Conservation (phyloP, 2,113 vertebrate species). For the Mohoua ochrocephala region DNA sequence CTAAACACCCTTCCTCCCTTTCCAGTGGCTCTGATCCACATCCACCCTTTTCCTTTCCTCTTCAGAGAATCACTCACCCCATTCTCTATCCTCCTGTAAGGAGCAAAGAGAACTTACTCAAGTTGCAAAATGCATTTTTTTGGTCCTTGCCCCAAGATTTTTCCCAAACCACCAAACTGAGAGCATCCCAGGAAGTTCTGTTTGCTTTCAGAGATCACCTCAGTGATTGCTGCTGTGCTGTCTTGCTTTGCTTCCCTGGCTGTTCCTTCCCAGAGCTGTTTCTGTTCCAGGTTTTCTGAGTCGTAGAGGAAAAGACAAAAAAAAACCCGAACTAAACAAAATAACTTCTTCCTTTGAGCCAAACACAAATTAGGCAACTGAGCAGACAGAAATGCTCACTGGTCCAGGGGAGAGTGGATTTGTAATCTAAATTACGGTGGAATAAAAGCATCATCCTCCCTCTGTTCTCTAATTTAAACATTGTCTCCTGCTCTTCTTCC, state of each 20-base stretch:
- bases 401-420: background rate
- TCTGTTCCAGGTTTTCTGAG: background rate
- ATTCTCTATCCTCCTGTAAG: background rate
- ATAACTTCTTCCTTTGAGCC: background rate
- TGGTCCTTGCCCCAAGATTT: background rate
- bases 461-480: constrained; percentile 2
- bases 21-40: background rate
- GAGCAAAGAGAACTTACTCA: background rate
- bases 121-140: background rate
- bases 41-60: background rate
- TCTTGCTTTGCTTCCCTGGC: background rate
- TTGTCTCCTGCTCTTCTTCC: background rate
- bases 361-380: background rate
- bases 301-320: background rate
- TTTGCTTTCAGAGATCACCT: background rate
- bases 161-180: background rate
- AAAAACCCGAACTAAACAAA: background rate
- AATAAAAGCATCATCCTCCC: background rate
- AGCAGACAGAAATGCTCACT: background rate
- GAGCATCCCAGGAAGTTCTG: background rate
- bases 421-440: background rate
- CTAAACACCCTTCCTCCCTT: background rate
- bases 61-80: background rate
- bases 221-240: background rate
- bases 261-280: background rate